phyloP scores from a whole-genome alignment of 2,113 vertebrate species.

The Lagopus leucura region DNA sequence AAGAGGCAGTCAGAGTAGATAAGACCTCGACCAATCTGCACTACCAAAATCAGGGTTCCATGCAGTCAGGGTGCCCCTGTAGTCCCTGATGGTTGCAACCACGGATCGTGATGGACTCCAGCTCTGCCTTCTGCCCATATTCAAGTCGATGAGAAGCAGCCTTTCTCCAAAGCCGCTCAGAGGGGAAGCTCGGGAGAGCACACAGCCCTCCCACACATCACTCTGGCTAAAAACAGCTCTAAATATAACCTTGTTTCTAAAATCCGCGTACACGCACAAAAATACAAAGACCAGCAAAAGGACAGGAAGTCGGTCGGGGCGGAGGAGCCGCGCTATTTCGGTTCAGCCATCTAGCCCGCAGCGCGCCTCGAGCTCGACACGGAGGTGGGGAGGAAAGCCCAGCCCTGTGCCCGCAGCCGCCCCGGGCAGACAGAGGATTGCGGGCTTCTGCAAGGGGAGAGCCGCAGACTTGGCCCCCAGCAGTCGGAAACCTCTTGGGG shows the following conservation, averaged over 20 bases:
- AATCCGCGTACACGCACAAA: rapidly evolving
- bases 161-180: background rate
- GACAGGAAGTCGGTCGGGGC: background rate
- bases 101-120: background rate
- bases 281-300: background rate
- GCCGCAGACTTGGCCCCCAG: background rate
- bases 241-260: background rate
- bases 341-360: background rate
- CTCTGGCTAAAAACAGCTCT: background rate
- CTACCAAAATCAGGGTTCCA: background rate
- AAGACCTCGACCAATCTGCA: background rate
- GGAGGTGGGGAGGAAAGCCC: rapidly evolving
- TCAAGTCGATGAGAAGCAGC: background rate
- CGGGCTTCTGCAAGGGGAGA: background rate
- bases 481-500: too few species aligned
- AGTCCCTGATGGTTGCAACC: background rate
- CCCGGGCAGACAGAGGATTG: background rate
- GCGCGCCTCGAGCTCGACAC: background rate
- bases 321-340: rapidly evolving
- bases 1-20: too few species aligned
- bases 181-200: background rate
- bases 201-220: background rate
- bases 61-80: background rate
- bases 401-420: background rate
- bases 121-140: background rate